Percentiles rank a stretch among this genome's conserved stretches.
Conservation (phyloP, 2,888 invertebrate species). For the Steinernema hermaphroditum region DNA sequence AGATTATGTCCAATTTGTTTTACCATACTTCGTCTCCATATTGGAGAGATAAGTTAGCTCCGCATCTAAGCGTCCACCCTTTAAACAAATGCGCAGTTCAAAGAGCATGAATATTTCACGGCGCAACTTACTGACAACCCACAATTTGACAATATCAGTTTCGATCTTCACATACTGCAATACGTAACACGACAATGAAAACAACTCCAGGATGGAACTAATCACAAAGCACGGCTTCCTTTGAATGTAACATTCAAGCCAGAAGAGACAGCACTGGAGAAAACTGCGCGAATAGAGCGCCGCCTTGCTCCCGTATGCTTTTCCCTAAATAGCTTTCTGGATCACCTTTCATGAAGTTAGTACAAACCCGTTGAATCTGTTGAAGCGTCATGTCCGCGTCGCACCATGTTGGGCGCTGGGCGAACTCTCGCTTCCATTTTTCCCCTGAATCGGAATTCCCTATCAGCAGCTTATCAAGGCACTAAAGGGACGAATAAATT, state of each 20-base stretch:
- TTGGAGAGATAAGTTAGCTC: slow-evolving; percentile 76
- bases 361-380: slow-evolving; percentile 88
- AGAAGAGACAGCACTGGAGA: slow-evolving; percentile 43
- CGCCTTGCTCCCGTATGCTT: slow-evolving; percentile 51
- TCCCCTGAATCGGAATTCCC: slow-evolving; percentile 44
- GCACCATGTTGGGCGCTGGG: slow-evolving; percentile 81
- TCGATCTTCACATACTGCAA: slow-evolving; percentile 91
- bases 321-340: slow-evolving; percentile 25
- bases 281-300: slow-evolving; percentile 60
- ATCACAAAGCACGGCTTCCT: slow-evolving; percentile 67
- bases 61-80: slow-evolving; percentile 84
- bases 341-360: not conserved
- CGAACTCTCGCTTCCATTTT: slow-evolving; percentile 68
- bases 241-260: slow-evolving; percentile 49
- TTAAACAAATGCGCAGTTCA: no score
- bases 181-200: slow-evolving; percentile 84
- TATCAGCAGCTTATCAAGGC: not conserved
- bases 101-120: no score
- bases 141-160: slow-evolving; percentile 90
- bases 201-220: slow-evolving; percentile 75
- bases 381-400: slow-evolving; percentile 90
- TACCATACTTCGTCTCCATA: slow-evolving; percentile 45
- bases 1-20: slow-evolving; percentile 42
- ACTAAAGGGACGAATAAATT: no score
- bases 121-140: slow-evolving; percentile 83